Evolutionary conservation across 30 jellyfish, hydroid and myxozoan species (phyloP).

Genomic region (Pelagia noctiluca): DNA sequence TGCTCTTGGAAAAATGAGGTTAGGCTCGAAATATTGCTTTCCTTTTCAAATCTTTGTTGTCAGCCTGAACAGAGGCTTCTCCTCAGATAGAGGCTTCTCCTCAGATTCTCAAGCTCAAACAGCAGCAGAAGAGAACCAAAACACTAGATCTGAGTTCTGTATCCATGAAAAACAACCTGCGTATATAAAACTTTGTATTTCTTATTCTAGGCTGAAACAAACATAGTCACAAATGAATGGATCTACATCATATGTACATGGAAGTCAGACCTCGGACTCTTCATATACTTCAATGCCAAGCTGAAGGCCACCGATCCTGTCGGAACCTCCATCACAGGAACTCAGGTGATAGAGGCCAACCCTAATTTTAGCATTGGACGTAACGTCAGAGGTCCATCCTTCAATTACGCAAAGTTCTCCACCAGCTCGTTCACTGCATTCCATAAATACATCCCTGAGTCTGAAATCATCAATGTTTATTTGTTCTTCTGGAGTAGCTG

Average conservation of each 20-base stretch:
- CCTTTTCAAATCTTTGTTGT: too few relatives aligned
- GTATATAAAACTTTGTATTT: neutral
- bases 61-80: too few relatives aligned
- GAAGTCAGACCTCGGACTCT: slow-evolving; percentile 84
- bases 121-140: too few relatives aligned
- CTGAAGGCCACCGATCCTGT: slow-evolving; percentile 86
- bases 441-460: slow-evolving; percentile 66
- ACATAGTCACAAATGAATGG: slow-evolving; percentile 64
- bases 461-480: slow-evolving; percentile 83
- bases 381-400: slow-evolving; percentile 90
- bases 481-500: slow-evolving; percentile 98
- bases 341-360: slow-evolving; percentile 76
- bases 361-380: slow-evolving; percentile 97
- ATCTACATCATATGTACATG: slow-evolving; percentile 89
- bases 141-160: neutral
- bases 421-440: slow-evolving; percentile 93
- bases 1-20: too few relatives aligned
- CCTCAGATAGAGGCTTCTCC: too few relatives aligned
- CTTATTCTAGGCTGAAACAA: slow-evolving; percentile 70
- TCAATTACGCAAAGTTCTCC: slow-evolving; percentile 68
- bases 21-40: too few relatives aligned
- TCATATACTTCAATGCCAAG: slow-evolving; percentile 74
- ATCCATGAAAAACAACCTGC: too few relatives aligned
- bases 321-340: slow-evolving; percentile 84
- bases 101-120: too few relatives aligned